A percentile compares a stretch with the other conserved stretches of the same genome.
Conservation (phyloP, 2,113 vertebrate genomes). For the Urocitellus parryii region DNA sequence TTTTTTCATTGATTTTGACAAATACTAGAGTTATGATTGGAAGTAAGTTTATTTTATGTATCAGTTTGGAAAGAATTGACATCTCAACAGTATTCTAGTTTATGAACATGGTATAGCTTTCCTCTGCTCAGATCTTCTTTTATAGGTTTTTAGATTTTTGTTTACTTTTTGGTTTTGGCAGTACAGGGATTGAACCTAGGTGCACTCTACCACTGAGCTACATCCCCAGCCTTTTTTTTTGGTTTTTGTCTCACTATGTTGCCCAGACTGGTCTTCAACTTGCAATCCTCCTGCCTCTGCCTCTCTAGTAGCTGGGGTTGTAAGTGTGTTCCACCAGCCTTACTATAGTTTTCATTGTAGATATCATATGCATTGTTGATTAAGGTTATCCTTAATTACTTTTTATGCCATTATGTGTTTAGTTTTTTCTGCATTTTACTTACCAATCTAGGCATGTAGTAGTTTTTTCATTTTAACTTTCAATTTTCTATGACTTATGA, state of each 20-base stretch:
- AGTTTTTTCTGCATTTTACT: neutral
- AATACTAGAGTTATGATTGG: neutral
- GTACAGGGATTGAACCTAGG: no score
- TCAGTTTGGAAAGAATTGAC: no score
- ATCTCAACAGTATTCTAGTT: no score
- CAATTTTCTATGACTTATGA: neutral
- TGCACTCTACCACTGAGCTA: no score
- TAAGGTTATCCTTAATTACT: neutral
- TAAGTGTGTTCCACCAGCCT: no score
- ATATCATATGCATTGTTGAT: neutral
- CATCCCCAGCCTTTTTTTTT: no score
- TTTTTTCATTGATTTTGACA: neutral
- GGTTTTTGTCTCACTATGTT: no score
- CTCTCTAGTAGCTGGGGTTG: no score
- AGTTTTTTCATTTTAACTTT: neutral
- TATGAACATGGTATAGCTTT: neutral
- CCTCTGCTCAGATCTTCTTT: neutral
- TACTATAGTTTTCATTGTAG: neutral
- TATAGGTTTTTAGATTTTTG: no score
- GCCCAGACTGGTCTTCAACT: no score
- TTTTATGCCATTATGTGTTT: neutral
- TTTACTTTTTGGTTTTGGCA: no score
- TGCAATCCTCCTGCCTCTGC: no score
- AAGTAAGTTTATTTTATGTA: neutral
- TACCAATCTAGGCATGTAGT: neutral